Base-by-base conservation (phyloP, 2,797 vertebrate genomes). In the Cryptoprocta ferox region DNA sequence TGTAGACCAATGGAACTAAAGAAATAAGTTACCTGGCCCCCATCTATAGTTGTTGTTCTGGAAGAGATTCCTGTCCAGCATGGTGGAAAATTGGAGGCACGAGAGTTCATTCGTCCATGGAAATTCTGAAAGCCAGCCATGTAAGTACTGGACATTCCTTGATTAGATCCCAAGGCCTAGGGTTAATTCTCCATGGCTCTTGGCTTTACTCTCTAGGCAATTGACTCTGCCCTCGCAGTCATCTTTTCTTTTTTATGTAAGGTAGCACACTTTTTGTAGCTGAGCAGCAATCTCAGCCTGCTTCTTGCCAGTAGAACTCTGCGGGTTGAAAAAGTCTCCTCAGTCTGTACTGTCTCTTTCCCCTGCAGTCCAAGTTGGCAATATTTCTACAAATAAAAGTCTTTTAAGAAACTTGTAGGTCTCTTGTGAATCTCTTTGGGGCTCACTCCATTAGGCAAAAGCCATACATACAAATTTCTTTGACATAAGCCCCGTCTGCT, bases 181-280 rank as follows among this genome's bases (percentile, higher is more conserved):
- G 14, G 78, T 56, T 91, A 66, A 83, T 91, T 95, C 71, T 88
- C 13, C 53, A 6, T 26, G n/a, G 56, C 32, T 85, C 42, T 71
- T 81, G 66, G 50, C 35, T 89, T 19, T 5, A 26, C 2, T 70
- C 11, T 68, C 32, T 32, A 48, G 56, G 59, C 6, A 42, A 14
- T 28, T 45, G 26, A 63, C 75, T 68, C 32, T 76, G 32, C 12
- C 19, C 56, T 85, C 39, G 37, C 3, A n/a, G 12, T 76, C 15
- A 15, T 53, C 26, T 92, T 79, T 96, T 53, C 50, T 65, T 89
- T 95, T 91, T 91, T 82, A 26, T 95, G 78, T 68, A 88, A 82
- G n/a, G 45, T 15, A 92, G 37, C 12, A 14, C 8, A 5, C 66
- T 39, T 89, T 59, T 35, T 87, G 35, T 37, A 73, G 45, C 68